These are phyloP conservation scores for Cerceris rybyensis DNA, from an alignment of 2,888 invertebrate genomes.

Conservation along the genomic window DNA sequence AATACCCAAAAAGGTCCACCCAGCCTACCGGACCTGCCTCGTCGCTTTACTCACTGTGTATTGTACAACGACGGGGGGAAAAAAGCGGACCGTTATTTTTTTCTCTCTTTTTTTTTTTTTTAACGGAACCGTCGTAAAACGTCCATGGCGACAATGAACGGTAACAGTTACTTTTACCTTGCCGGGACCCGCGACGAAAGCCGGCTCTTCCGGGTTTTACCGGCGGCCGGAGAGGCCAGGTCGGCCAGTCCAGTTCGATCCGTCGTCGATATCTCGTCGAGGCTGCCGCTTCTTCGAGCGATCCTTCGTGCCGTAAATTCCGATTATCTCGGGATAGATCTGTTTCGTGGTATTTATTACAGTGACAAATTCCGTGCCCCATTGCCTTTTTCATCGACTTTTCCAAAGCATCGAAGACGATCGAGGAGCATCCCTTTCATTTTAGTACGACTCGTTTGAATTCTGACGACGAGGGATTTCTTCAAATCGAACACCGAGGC, in stretches of 20 bases:
- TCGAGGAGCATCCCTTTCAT: neutral
- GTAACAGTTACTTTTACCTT: slow-evolving; percentile 73
- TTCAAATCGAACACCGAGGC: too few relatives aligned
- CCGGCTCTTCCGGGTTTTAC: slow-evolving; percentile 49
- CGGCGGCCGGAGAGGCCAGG: slow-evolving; percentile 10
- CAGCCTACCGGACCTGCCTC: slow-evolving; percentile 34
- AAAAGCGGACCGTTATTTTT: slow-evolving; percentile 73
- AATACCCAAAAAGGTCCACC: slow-evolving; percentile 31
- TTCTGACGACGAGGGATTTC: too few relatives aligned
- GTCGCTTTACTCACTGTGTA: slow-evolving; percentile 62
- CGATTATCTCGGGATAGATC: slow-evolving; percentile 32
- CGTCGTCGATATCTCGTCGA: slow-evolving; percentile 61
- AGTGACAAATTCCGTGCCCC: slow-evolving; percentile 36
- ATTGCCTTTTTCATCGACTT: neutral
- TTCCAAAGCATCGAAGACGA: neutral
- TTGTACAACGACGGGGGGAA: slow-evolving; percentile 43
- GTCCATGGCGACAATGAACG: slow-evolving; percentile 74
- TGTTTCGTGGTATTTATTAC: slow-evolving; percentile 33
- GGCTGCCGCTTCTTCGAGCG: neutral
- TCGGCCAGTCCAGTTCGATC: slow-evolving; percentile 60
- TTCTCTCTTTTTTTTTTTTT: slow-evolving; percentile 65
- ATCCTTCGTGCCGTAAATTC: slow-evolving; percentile 36
- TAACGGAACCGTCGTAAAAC: slow-evolving; percentile 74
- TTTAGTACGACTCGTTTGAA: too few relatives aligned
- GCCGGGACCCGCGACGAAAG: slow-evolving; percentile 40